A percentile compares a stretch with the other conserved stretches of the same genome.
Conservation (phyloP, 2,888 invertebrate species). For the Heliconius charithonia region DNA sequence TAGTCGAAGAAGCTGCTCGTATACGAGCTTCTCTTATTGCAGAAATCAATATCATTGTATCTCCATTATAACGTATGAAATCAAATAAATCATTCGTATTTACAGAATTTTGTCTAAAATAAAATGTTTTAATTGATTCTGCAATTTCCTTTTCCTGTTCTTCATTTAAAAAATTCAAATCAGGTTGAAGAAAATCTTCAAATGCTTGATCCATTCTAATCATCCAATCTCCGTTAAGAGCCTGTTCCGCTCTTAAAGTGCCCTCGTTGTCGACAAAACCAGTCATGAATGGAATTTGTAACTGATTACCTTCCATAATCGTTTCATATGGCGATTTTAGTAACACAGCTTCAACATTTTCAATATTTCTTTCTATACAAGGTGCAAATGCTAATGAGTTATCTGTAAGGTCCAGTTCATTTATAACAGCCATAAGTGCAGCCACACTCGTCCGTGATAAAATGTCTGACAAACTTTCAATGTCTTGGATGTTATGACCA, state of each 20-base stretch:
- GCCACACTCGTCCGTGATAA: conserved; percentile 65
- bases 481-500: conserved; percentile 62
- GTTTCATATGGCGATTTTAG: conserved; percentile 64
- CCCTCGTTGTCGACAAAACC: conserved; percentile 76
- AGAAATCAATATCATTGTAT: conserved; percentile 72
- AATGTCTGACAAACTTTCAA: conserved; percentile 61
- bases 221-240: conserved; percentile 64
- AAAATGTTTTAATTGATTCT: conserved; percentile 59
- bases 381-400: conserved; percentile 75
- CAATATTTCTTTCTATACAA: conserved; percentile 67
- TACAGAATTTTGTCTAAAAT: conserved; percentile 59
- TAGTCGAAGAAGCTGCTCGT: conserved; percentile 54
- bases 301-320: conserved; percentile 58
- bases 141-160: conserved; percentile 54
- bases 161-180: conserved; percentile 61
- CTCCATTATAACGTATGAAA: conserved; percentile 69
- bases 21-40: conserved; percentile 65
- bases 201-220: conserved; percentile 67
- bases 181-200: conserved; percentile 67
- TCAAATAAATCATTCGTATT: conserved; percentile 52
- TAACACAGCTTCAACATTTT: conserved; percentile 60
- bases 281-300: conserved; percentile 68
- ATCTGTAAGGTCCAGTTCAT: conserved; percentile 69
- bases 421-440: conserved; percentile 71
- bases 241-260: conserved; percentile 67